Percentiles rank a stretch among this genome's conserved stretches.
These are phyloP conservation scores for Agrotis segetum DNA, from an alignment of 2,888 invertebrate species.

Conservation along the genomic window DNA sequence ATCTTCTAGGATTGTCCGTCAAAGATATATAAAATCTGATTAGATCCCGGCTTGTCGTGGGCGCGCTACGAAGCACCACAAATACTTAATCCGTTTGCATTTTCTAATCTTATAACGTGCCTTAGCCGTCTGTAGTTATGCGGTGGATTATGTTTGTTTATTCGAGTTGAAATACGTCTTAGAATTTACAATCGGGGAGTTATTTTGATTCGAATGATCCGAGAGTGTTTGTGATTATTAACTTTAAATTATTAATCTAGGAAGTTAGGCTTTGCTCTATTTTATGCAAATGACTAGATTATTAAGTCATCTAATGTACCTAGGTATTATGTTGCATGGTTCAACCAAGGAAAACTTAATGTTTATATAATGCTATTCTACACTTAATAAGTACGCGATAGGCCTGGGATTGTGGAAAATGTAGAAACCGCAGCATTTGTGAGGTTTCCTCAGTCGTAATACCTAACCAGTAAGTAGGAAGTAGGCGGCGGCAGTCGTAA, in stretches of 20 bases:
- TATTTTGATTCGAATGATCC: background rate
- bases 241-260: background rate
- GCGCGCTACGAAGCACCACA: slow-evolving; percentile 86
- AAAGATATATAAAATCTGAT: slow-evolving; percentile 79
- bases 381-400: slow-evolving; percentile 51
- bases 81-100: slow-evolving; percentile 88
- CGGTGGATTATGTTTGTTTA: slow-evolving; percentile 34
- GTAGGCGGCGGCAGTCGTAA: slow-evolving; percentile 86
- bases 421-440: slow-evolving; percentile 88
- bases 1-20: slow-evolving; percentile 51
- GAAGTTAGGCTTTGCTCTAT: background rate
- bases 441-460: slow-evolving; percentile 89
- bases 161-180: slow-evolving; percentile 23
- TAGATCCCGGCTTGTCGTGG: slow-evolving; percentile 78
- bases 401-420: slow-evolving; percentile 72
- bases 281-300: background rate
- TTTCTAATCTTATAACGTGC: slow-evolving; percentile 89
- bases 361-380: slow-evolving; percentile 36
- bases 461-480: slow-evolving; percentile 86
- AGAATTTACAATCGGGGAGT: background rate
- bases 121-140: slow-evolving; percentile 76
- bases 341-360: slow-evolving; percentile 41
- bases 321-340: background rate
- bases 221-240: background rate
- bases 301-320: slow-evolving; percentile 11